A percentile compares a stretch with the other conserved stretches of the same genome.
Conservation (phyloP, 2,888 invertebrate species). For the Cylindroiulus punctatus region DNA sequence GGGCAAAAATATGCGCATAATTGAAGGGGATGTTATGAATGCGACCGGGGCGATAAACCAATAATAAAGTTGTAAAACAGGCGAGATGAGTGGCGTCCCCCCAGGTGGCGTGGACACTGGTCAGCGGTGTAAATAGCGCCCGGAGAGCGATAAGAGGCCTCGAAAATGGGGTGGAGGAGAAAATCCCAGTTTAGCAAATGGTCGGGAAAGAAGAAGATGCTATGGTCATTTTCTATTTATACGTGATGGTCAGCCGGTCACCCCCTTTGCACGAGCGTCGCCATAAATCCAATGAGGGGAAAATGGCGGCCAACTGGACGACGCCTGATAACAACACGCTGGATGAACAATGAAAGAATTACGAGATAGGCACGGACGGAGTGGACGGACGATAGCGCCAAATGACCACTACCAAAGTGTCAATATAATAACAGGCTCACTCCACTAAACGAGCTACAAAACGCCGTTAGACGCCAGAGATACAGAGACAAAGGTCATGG, state of each 20-base stretch:
- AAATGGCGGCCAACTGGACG: slow-evolving; percentile 32
- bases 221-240: background rate
- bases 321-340: slow-evolving; percentile 5
- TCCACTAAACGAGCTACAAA: background rate
- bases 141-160: background rate
- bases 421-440: slow-evolving; percentile 18
- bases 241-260: background rate
- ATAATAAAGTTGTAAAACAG: slow-evolving; percentile 20
- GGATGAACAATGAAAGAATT: slow-evolving; percentile 32
- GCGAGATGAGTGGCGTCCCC: background rate
- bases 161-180: background rate
- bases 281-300: background rate
- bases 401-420: slow-evolving; percentile 12
- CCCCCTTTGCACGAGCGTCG: background rate
- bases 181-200: background rate
- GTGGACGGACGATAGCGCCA: background rate
- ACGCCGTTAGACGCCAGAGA: background rate
- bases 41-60: background rate
- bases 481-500: background rate
- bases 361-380: background rate
- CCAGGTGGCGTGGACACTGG: background rate
- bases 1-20: background rate
- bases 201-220: background rate
- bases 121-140: background rate
- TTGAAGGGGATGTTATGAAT: background rate